Percentiles rank a stretch among this genome's conserved stretches.
phyloP scores from a whole-genome alignment of 1,140 invertebrate genomes.

The Ceratina japonica region DNA sequence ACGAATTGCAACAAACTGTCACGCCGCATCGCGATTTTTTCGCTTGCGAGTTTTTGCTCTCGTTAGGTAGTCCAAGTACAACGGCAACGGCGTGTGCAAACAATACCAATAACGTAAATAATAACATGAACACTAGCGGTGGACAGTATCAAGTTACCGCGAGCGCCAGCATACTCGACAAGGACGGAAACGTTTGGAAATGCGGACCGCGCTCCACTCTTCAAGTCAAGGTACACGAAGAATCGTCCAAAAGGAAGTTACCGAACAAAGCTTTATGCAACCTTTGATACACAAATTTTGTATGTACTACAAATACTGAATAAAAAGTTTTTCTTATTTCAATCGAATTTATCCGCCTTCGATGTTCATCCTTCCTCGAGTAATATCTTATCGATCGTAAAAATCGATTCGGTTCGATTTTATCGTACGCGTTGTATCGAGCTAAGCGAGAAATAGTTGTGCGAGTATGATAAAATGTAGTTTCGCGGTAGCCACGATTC shows the following conservation, averaged over 20 bases:
- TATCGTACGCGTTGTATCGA: too few species aligned
- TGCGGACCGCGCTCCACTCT: constrained; percentile 86
- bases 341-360: not conserved
- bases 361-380: not conserved
- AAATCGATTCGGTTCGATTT: not conserved
- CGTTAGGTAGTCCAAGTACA: constrained; percentile 70
- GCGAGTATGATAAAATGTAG: not conserved
- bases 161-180: constrained; percentile 86
- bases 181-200: constrained; percentile 86
- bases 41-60: constrained; percentile 87
- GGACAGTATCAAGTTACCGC: constrained; percentile 84
- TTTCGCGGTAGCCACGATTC: not conserved
- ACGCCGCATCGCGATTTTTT: constrained; percentile 90
- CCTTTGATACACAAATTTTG: not conserved
- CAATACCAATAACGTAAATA: constrained; percentile 22
- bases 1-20: constrained; percentile 83
- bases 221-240: constrained; percentile 86
- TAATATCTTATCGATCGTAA: not conserved
- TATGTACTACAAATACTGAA: not conserved
- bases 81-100: constrained; percentile 18
- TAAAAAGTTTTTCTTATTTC: constrained; percentile 14
- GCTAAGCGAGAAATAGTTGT: not conserved
- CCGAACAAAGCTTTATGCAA: constrained; percentile 35
- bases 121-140: constrained; percentile 59
- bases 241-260: constrained; percentile 76